phyloP scores from a whole-genome alignment of 2,113 vertebrate species.

The Oplegnathus fasciatus region DNA sequence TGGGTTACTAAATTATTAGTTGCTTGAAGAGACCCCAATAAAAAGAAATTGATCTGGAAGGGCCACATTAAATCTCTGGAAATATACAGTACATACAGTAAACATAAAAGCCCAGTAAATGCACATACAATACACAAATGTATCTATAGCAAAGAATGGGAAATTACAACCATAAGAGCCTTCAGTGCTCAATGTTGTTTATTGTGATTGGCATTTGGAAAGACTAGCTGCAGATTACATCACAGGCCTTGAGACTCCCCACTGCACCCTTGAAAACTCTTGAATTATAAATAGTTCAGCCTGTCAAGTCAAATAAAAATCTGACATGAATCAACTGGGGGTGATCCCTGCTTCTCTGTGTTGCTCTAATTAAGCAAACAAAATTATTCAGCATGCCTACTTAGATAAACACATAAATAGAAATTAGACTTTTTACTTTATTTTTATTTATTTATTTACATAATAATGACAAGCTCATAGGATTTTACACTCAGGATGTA shows the following conservation, averaged over 20 bases:
- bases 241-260: constrained; percentile 30
- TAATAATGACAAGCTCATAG: not conserved
- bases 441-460: not conserved
- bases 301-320: constrained; percentile 49
- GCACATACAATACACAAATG: not conserved
- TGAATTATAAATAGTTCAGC: constrained; percentile 47
- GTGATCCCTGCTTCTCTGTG: constrained; percentile 14
- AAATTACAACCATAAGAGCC: not conserved
- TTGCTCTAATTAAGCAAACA: constrained; percentile 46
- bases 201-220: constrained; percentile 8
- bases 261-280: constrained; percentile 30
- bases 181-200: not conserved
- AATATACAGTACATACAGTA: not conserved
- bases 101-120: not conserved
- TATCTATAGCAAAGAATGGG: not conserved
- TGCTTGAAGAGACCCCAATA: not conserved
- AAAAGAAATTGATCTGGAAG: not conserved
- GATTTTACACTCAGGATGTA: not conserved
- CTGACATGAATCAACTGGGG: not conserved
- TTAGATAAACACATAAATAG: not conserved
- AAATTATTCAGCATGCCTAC: not conserved
- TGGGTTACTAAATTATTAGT: not conserved
- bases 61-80: not conserved
- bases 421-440: not conserved
- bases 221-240: constrained; percentile 11